phyloP scores from a whole-genome alignment of 2,113 vertebrate species.

The Saguinus imperator region DNA sequence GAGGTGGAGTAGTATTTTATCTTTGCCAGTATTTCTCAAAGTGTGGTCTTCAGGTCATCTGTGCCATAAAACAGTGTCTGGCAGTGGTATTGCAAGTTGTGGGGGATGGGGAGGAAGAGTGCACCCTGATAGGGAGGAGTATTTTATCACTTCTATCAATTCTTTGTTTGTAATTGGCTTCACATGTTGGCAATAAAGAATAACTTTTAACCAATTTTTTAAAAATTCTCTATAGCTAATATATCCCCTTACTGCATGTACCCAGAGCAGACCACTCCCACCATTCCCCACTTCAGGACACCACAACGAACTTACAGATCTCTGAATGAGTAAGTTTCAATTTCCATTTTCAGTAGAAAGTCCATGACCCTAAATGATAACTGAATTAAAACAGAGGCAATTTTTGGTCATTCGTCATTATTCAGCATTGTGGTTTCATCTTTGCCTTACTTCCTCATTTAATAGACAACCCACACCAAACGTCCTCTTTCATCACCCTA shows the following conservation, averaged over 20 bases:
- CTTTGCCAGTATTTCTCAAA: neutral
- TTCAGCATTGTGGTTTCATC: neutral
- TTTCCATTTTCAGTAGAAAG: conserved; percentile 25
- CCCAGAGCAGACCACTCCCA: neutral
- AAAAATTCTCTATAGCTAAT: neutral
- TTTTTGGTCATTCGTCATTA: conserved; percentile 25
- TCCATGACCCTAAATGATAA: neutral
- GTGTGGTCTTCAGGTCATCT: neutral
- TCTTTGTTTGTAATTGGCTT: conserved; percentile 1
- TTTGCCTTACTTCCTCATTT: conserved; percentile 44
- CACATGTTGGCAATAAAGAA: neutral
- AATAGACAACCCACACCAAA: conserved; percentile 56
- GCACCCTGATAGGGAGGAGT: neutral
- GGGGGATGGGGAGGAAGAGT: rapidly evolving
- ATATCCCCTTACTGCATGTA: rapidly evolving
- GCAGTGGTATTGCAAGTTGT: neutral
- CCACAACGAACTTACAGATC: neutral
- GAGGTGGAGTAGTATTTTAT: neutral
- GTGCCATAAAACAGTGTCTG: neutral
- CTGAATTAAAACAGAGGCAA: neutral
- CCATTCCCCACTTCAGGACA: too few species aligned
- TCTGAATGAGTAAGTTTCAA: conserved; percentile 22
- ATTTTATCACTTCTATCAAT: neutral
- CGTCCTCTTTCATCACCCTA: conserved; percentile 13
- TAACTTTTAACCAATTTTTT: neutral